phyloP scores from a whole-genome alignment of 2,113 vertebrate genomes.

The Aleadryas rufinucha region DNA sequence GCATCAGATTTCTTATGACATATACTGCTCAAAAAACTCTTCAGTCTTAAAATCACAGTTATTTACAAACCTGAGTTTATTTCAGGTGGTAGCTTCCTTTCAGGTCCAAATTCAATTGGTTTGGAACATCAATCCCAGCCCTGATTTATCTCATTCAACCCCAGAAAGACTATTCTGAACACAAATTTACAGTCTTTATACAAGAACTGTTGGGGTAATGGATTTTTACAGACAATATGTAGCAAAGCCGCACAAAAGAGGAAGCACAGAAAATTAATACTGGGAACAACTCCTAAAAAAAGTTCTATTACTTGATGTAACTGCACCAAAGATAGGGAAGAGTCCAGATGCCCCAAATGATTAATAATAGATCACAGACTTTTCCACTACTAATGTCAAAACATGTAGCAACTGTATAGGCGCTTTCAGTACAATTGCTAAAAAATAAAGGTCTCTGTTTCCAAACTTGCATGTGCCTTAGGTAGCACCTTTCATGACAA shows the following conservation, averaged over 20 bases:
- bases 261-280: not conserved
- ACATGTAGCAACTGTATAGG: accelerated
- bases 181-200: not conserved
- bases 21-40: not conserved
- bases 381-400: not conserved
- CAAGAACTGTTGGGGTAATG: not conserved
- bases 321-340: not conserved
- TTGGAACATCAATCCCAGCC: not conserved
- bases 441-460: not conserved
- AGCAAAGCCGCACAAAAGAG: not conserved
- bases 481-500: not conserved
- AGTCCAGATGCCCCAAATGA: not conserved
- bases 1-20: not conserved
- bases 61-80: not conserved
- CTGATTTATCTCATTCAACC: not conserved
- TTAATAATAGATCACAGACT: not conserved
- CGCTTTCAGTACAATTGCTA: accelerated
- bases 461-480: not conserved
- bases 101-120: not conserved
- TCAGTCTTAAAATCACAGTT: not conserved
- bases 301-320: not conserved
- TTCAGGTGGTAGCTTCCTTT: not conserved
- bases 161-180: not conserved
- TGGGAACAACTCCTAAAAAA: not conserved
- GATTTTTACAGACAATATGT: not conserved